These are phyloP conservation scores for Halcyon malimbica DNA, from an alignment of 2,113 vertebrate genomes.

Conservation along the genomic window DNA sequence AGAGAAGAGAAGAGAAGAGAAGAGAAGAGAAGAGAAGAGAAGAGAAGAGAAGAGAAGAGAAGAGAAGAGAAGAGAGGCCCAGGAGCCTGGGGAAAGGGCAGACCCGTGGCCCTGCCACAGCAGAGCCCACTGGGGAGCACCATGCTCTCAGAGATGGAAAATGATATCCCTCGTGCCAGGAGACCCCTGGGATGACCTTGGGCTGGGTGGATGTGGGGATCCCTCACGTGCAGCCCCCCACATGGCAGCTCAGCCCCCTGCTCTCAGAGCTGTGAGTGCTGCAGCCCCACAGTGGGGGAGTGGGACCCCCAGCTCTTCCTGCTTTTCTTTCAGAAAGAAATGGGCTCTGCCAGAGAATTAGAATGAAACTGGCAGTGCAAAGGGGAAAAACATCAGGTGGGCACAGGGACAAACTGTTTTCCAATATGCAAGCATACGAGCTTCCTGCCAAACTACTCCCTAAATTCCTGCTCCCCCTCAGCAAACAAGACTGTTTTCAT, in stretches of 20 bases:
- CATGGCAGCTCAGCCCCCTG: neutral
- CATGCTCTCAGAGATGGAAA: neutral
- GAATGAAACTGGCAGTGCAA: neutral
- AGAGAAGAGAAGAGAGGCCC: neutral
- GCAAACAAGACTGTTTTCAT: neutral
- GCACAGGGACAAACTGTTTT: neutral
- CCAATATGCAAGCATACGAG: neutral
- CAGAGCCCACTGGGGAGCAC: neutral
- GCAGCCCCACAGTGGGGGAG: neutral
- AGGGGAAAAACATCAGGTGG: neutral
- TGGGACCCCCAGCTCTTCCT: neutral
- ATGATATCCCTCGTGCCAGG: neutral
- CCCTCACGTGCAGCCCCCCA: neutral
- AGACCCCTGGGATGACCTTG: neutral
- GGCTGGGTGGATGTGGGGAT: fast-evolving
- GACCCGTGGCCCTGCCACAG: neutral
- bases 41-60: no score
- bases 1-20: no score
- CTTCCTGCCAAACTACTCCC: neutral
- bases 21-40: no score
- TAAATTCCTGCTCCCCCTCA: neutral
- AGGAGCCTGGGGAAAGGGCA: neutral
- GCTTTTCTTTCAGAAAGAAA: neutral
- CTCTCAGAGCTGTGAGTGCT: neutral
- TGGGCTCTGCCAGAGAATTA: neutral